phyloP scores from a whole-genome alignment of 1,140 invertebrate species.

The Zophobas atratus region DNA sequence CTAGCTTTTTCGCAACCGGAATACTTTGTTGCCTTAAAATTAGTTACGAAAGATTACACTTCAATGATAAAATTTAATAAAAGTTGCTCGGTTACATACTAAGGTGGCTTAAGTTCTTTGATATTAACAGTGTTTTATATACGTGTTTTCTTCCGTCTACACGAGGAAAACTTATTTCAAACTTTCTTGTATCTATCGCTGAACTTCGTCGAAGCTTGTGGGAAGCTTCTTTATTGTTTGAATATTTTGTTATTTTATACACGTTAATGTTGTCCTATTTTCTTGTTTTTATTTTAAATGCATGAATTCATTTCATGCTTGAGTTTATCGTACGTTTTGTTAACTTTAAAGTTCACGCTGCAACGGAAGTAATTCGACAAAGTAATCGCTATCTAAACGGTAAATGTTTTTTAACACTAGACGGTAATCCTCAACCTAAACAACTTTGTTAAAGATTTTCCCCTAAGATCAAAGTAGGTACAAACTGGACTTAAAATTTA shows the following conservation, averaged over 20 bases:
- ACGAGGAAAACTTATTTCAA: constrained; percentile 37
- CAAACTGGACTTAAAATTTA: too few relatives aligned
- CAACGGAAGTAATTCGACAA: too few relatives aligned
- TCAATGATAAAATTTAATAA: constrained; percentile 44
- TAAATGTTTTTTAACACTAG: too few relatives aligned
- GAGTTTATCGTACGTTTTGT: too few relatives aligned
- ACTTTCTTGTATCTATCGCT: constrained; percentile 39
- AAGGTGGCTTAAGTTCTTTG: constrained; percentile 45
- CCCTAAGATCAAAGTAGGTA: too few relatives aligned
- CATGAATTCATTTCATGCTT: too few relatives aligned
- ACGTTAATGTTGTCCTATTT: neutral
- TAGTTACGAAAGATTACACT: constrained; percentile 10
- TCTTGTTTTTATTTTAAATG: neutral
- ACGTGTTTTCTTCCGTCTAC: constrained; percentile 27
- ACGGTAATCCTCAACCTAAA: too few relatives aligned
- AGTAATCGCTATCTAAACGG: too few relatives aligned
- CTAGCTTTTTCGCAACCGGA: neutral
- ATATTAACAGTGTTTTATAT: constrained; percentile 46
- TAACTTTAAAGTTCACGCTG: too few relatives aligned
- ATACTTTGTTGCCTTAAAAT: constrained; percentile 1
- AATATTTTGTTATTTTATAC: constrained; percentile 37
- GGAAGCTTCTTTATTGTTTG: constrained; percentile 38
- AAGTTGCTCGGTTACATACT: constrained; percentile 41
- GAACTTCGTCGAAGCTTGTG: constrained; percentile 19
- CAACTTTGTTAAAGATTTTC: too few relatives aligned